Evolutionary conservation across 2,113 vertebrate genomes (phyloP), one percentile per base, ranked within the genome.

Genomic region (Seriola rivoliana): DNA sequence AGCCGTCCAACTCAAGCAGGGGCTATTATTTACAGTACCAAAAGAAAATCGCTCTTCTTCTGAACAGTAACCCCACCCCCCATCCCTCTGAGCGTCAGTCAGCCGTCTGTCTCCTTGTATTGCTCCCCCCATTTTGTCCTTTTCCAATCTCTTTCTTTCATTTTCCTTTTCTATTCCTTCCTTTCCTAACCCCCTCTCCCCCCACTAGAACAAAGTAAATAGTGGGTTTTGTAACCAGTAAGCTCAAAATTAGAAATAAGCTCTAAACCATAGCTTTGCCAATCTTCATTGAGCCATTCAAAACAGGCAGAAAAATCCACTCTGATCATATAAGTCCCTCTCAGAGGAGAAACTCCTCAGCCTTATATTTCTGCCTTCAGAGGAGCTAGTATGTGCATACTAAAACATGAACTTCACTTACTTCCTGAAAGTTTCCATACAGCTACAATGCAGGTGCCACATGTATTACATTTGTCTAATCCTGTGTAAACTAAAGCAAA

Each of bases 1-100:
- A 88, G 88, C 83, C 65, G 77, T 95, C 94, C 94, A 95, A 93
- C 90, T 93, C 91, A 94, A 94, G 94, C 88, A 89, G 92, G 84
- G 90, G 85, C 92, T 92, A 93, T 93, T 94, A 94, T 95, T 94
- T 94, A 93, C 91, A 92, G 91, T 91, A 93, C 85, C 90, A 90
- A 93, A 93, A 88, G 88, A 93, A 93, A 91, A 91, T 87, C 64
- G 58, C 90, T 85, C 64, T 58, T 73, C 84, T 87, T 64, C 65
- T 75, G 19, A 90, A 90, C 23, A 82, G 81, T 36, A 59, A 7
- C 50, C n/a, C 58, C 66, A 38, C 69, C 74, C 60, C 57, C 55
- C 62, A 5, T 64, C 64, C n/a, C 8, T 59, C 16, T 36, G 34
- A 89, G 72, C 70, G n/a, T 85, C 87, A 89, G n/a, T 85, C 88